A percentile compares a stretch with the other conserved stretches of the same genome.
phyloP scores from a whole-genome alignment of 64 coral and sea anemone genomes.

The Montipora capricornis region DNA sequence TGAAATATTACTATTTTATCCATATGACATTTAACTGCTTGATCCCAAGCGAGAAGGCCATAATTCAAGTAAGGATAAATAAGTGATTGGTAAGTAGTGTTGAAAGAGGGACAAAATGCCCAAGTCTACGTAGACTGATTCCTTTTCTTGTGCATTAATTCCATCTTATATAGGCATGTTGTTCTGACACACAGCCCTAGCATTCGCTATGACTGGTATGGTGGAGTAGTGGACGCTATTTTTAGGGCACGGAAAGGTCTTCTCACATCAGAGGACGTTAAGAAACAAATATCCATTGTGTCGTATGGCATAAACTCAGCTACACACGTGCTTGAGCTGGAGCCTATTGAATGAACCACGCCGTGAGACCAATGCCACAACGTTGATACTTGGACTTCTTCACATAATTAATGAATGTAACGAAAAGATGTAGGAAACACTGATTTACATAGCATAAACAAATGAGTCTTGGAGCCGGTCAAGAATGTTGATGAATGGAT shows the following conservation, averaged over 20 bases:
- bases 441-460: no score
- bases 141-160: neutral
- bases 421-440: no score
- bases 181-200: constrained; percentile 79
- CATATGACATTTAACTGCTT: no score
- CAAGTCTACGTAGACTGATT: neutral
- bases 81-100: no score
- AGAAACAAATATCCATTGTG: constrained; percentile 78
- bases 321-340: constrained; percentile 42
- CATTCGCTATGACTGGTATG: constrained; percentile 68
- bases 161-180: constrained; percentile 72
- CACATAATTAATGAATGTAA: neutral
- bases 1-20: no score
- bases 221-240: constrained; percentile 85
- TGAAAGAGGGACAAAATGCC: no score
- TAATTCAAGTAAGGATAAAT: no score
- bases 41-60: no score
- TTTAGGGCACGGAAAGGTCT: constrained; percentile 65
- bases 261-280: constrained; percentile 72
- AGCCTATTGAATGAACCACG: constrained; percentile 32
- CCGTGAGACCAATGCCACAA: neutral
- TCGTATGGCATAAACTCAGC: constrained; percentile 90
- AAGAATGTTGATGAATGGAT: no score
- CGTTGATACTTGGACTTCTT: neutral
- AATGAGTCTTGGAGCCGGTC: no score